A percentile compares a stretch with the other conserved stretches of the same genome.
These are phyloP conservation scores for Epinephelus coioides DNA, from an alignment of 2,797 vertebrate species.

Conservation along the genomic window DNA sequence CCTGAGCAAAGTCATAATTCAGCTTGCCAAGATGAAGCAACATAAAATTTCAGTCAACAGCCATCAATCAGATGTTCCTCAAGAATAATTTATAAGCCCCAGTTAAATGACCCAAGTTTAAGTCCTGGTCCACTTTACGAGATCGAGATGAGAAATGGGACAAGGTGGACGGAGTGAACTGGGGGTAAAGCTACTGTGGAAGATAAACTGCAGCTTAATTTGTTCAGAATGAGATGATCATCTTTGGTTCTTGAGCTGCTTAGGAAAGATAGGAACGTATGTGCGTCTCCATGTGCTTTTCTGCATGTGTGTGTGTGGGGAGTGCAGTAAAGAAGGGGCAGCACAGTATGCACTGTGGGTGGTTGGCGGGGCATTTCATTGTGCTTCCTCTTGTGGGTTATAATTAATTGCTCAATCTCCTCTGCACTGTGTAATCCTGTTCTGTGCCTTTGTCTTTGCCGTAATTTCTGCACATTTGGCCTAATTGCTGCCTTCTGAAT, in stretches of 20 bases:
- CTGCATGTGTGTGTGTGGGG: conserved; percentile 28
- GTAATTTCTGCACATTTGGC: conserved; percentile 70
- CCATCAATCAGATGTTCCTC: conserved; percentile 3
- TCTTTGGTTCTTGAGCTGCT: conserved; percentile 65
- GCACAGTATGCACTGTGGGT: conserved; percentile 46
- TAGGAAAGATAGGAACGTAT: conserved; percentile 38
- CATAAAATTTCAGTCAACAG: not conserved
- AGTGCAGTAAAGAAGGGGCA: conserved; percentile 32
- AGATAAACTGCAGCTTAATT: conserved; percentile 60
- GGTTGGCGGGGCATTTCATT: conserved; percentile 57
- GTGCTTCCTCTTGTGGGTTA: conserved; percentile 69
- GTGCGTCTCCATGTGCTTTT: conserved; percentile 9
- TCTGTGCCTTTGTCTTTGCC: conserved; percentile 67
- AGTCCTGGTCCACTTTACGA: not conserved
- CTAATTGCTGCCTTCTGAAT: conserved; percentile 78
- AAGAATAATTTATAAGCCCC: not conserved
- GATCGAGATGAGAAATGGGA: conserved; percentile 6
- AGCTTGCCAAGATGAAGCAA: conserved; percentile 3
- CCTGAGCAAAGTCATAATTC: conserved; percentile 1
- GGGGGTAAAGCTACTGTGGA: conserved; percentile 21
- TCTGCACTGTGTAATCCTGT: conserved; percentile 72
- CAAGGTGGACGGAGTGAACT: conserved; percentile 3
- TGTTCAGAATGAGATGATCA: conserved; percentile 63
- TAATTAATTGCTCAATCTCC: conserved; percentile 81
- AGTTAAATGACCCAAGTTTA: not conserved